phyloP scores from a whole-genome alignment of 2,113 vertebrate species.

The Neogale vison region DNA sequence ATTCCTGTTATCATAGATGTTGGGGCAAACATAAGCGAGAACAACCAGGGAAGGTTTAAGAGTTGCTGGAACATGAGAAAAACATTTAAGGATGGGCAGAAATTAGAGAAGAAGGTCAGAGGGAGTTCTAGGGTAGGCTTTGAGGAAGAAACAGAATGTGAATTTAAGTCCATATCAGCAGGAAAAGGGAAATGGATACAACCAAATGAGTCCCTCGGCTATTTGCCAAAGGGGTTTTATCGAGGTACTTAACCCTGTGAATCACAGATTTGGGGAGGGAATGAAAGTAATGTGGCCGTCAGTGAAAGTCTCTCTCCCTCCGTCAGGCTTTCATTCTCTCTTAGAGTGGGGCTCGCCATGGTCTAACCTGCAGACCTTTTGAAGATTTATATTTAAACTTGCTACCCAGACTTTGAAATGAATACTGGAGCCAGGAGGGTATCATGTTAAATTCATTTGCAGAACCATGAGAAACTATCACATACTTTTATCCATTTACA shows the following conservation, averaged over 20 bases:
- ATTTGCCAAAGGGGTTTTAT: not conserved
- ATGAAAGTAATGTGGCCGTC: not conserved
- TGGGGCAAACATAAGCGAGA: not conserved
- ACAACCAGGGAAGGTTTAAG: not conserved
- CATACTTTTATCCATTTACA: constrained; percentile 59
- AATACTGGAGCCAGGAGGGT: not conserved
- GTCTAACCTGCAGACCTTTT: constrained; percentile 16
- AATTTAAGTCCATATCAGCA: not conserved
- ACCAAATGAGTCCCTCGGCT: not conserved
- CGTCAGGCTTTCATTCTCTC: not conserved
- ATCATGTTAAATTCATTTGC: constrained; percentile 48
- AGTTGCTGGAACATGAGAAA: not conserved
- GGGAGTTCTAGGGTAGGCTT: not conserved
- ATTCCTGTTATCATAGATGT: not conserved
- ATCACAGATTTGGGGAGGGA: not conserved
- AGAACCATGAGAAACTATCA: constrained; percentile 45
- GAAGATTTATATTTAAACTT: constrained; percentile 27
- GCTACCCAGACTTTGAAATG: constrained; percentile 13
- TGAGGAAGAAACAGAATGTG: not conserved
- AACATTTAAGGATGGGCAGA: not conserved
- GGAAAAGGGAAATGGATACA: not conserved
- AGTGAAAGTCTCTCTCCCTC: not conserved
- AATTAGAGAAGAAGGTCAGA: not conserved
- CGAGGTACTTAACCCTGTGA: not conserved
- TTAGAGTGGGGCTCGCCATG: not conserved